phyloP scores from a whole-genome alignment of 2,888 invertebrate species.

The Watsonalla cultraria region DNA sequence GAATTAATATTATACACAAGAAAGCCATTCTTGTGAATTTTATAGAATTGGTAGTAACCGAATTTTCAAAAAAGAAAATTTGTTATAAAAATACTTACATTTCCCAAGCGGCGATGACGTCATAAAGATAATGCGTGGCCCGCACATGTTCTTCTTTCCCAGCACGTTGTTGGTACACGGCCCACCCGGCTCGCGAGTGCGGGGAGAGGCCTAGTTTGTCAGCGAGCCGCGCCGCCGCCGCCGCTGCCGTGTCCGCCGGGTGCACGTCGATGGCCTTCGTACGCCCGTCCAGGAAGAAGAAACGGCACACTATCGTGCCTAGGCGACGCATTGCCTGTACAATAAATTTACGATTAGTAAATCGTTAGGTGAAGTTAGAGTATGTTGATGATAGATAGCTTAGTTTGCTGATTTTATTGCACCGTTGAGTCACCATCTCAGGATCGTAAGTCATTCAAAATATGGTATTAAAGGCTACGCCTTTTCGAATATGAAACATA shows the following conservation, averaged over 20 bases:
- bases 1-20: background rate
- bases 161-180: conserved; percentile 92
- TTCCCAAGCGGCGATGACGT: conserved; percentile 97
- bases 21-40: background rate
- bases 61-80: no score
- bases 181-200: conserved; percentile 90
- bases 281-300: conserved; percentile 96
- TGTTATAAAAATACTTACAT: conserved; percentile 79
- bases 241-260: conserved; percentile 95
- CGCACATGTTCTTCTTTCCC: conserved; percentile 94
- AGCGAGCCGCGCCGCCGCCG: conserved; percentile 92
- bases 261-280: conserved; percentile 97
- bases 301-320: conserved; percentile 94
- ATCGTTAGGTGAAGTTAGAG: background rate
- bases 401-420: no score
- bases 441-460: no score
- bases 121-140: conserved; percentile 94
- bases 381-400: background rate
- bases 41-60: background rate
- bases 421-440: background rate
- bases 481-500: no score
- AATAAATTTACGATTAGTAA: background rate
- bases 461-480: no score
- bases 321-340: conserved; percentile 90
- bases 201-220: conserved; percentile 91